Evolutionary conservation across 2,113 vertebrate species (phyloP).

Genomic region (Colius striatus): DNA sequence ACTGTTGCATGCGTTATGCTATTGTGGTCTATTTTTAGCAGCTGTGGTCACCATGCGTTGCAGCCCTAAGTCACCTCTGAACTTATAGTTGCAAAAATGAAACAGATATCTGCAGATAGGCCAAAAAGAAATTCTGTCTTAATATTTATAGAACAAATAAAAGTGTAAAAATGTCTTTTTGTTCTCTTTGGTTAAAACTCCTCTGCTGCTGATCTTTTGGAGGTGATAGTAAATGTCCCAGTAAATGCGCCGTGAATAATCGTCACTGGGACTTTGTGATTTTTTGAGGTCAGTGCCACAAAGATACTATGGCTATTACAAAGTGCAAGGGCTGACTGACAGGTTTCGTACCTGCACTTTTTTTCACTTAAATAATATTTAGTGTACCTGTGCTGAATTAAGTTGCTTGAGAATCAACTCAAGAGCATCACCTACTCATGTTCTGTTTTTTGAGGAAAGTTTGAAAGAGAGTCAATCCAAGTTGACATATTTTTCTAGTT

Average conservation of each 20-base stretch:
- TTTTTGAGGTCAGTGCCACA: not conserved
- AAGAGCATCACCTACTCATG: not conserved
- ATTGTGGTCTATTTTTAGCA: constrained; percentile 6
- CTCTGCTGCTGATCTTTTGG: not conserved
- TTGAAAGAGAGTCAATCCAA: not conserved
- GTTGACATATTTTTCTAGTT: not conserved
- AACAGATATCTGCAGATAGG: not conserved
- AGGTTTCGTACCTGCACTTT: not conserved
- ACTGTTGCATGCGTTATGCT: not conserved
- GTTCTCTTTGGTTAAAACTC: not conserved
- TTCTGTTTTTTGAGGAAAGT: not conserved
- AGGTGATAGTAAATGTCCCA: not conserved
- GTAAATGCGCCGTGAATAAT: not conserved
- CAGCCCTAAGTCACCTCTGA: not conserved
- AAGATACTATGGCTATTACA: not conserved
- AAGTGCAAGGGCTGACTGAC: not conserved
- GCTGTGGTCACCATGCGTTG: not conserved
- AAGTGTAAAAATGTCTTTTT: not conserved
- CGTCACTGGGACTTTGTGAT: rapidly evolving
- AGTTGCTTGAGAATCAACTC: not conserved
- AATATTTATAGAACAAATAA: constrained; percentile 21
- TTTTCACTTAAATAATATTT: not conserved
- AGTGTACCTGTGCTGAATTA: not conserved
- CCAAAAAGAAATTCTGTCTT: not conserved
- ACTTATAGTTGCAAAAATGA: not conserved